phyloP scores from a whole-genome alignment of 2,888 invertebrate genomes.

The Dicycla oo region DNA sequence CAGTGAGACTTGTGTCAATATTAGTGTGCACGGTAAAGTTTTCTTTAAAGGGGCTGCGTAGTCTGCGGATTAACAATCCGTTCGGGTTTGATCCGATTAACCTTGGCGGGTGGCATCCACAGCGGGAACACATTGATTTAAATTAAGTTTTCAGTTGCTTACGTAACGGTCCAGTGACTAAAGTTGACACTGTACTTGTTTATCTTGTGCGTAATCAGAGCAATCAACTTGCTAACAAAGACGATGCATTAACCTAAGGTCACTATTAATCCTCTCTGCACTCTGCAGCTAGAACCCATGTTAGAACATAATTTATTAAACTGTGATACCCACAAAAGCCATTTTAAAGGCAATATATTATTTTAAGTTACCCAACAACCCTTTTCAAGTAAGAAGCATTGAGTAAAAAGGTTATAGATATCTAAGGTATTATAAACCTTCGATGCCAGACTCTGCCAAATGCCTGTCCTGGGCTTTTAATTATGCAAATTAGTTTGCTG shows the following conservation, averaged over 20 bases:
- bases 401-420: slow-evolving; percentile 39
- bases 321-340: not conserved
- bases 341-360: not conserved
- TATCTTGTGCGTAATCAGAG: slow-evolving; percentile 25
- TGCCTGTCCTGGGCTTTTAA: slow-evolving; percentile 35
- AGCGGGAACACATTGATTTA: slow-evolving; percentile 45
- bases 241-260: slow-evolving; percentile 9
- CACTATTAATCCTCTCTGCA: slow-evolving; percentile 10
- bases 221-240: slow-evolving; percentile 35
- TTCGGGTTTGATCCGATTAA: slow-evolving; percentile 43
- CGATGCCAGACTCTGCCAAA: slow-evolving; percentile 33
- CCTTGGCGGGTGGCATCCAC: slow-evolving; percentile 36
- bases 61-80: slow-evolving; percentile 24
- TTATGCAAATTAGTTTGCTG: slow-evolving; percentile 54
- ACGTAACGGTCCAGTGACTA: slow-evolving; percentile 48
- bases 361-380: slow-evolving; percentile 21
- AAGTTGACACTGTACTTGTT: slow-evolving; percentile 48
- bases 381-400: slow-evolving; percentile 35
- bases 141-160: slow-evolving; percentile 51
- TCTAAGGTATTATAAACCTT: slow-evolving; percentile 21
- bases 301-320: slow-evolving; percentile 1
- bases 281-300: not conserved
- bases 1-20: slow-evolving; percentile 13
- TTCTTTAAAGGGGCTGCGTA: not conserved
- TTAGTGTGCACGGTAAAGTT: slow-evolving; percentile 9